A percentile compares a stretch with the other conserved stretches of the same genome.
Evolutionary conservation across 2,113 vertebrate genomes (phyloP).

Genomic region (Indri indri): DNA sequence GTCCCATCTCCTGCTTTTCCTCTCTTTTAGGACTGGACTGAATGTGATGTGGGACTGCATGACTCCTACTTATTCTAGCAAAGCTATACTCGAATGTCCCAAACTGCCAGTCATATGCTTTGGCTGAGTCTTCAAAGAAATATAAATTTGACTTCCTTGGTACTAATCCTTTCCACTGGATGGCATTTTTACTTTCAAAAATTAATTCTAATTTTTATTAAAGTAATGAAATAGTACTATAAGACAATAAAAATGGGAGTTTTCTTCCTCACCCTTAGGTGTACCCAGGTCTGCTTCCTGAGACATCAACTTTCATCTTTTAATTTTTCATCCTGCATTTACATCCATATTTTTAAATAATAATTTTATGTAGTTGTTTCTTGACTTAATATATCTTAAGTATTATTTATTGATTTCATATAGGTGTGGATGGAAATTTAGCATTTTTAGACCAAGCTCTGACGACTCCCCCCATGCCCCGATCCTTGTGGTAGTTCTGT

Average conservation of each 20-base stretch:
- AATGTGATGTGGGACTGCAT: neutral
- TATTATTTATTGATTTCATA: neutral
- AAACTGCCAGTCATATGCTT: neutral
- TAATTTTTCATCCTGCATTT: conserved; percentile 13
- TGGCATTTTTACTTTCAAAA: neutral
- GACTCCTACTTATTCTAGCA: neutral
- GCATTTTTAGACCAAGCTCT: neutral
- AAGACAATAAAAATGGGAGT: neutral
- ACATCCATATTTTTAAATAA: neutral
- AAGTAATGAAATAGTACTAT: neutral
- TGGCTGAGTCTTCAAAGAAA: neutral
- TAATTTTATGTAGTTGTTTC: neutral
- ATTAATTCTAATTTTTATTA: conserved; percentile 23
- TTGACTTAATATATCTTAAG: neutral
- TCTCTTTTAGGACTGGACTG: neutral
- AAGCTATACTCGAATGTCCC: neutral
- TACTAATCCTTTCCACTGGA: neutral
- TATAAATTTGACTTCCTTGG: neutral
- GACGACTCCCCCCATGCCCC: neutral
- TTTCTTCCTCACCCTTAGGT: neutral
- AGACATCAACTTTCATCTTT: conserved; percentile 25
- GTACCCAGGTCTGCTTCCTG: neutral
- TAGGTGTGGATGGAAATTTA: neutral
- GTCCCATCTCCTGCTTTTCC: neutral
- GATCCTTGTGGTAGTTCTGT: neutral